Base-by-base conservation (phyloP, 2,888 invertebrate genomes). In the Melangyna quadrimaculata region DNA sequence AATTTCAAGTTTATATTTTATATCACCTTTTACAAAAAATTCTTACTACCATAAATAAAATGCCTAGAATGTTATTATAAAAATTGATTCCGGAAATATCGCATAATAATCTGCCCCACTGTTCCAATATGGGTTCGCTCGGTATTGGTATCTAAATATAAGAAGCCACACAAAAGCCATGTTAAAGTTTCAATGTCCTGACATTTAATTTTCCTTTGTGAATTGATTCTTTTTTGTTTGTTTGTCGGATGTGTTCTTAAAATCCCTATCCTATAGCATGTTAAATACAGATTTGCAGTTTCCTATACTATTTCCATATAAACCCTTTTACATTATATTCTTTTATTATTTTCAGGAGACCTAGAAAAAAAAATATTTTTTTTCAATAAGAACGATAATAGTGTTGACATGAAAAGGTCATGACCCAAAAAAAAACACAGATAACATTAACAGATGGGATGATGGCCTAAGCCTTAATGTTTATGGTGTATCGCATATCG, bases 301-400 rank as follows among this genome's bases (percentile, higher is more conserved):
- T n/a, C 24, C 24, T 22, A 1, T 48, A 12, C n/a, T 22, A 22
- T 48, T 24, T 2, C 24, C 14, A n/a, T n/a, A n/a, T 14, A n/a
- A 2, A 35, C 14, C 22, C 12, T 59, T 37, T 22, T 59, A 2
- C n/a, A n/a, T n/a, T 24, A 14, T 24, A 48, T 6, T 7, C 32
- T 59, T 59, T 37, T 12, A 22, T 37, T 35, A 19, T 6, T 59
- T 59, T 37, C 19, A 22, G n/a, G n/a, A 55, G 10, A 32, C 53
- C 27, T 27, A 27, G 2, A 10, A 19, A 7, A 32, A 55, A 55
- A 57, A 32, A 35, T 3, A 1, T 22, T 27, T 27, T 27, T 8
- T 37, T 59, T 37, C 35, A 35, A 59, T 59, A 35, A 59, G 57
- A 32, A 35, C 59, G 37, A 59, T 59, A 59, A 37, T 37, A 59